Evolutionary conservation across 2,113 vertebrate species (phyloP).

Genomic region (Phyllopteryx taeniolatus): DNA sequence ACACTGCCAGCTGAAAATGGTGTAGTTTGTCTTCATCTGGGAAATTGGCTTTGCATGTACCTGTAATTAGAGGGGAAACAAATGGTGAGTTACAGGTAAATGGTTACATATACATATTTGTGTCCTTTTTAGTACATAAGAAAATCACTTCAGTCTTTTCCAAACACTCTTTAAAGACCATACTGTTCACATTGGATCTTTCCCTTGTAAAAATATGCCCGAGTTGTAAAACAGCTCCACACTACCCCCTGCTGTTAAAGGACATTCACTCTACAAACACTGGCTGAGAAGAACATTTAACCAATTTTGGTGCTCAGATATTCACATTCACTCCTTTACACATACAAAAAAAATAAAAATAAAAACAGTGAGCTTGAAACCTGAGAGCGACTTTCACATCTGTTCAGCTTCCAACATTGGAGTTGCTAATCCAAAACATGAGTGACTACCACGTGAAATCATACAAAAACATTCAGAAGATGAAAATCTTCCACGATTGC

Average conservation of each 20-base stretch:
- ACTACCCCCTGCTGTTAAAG: constrained; percentile 53
- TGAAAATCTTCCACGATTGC: not conserved
- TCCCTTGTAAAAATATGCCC: not conserved
- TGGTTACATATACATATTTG: not conserved
- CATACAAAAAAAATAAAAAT: not conserved
- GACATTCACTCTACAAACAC: constrained; percentile 26
- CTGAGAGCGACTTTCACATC: too few relatives aligned
- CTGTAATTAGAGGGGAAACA: constrained; percentile 54
- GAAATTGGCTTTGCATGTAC: constrained; percentile 93
- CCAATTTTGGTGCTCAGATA: not conserved
- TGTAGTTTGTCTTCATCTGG: constrained; percentile 93
- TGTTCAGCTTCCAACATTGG: not conserved
- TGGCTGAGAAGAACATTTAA: not conserved
- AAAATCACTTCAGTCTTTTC: not conserved
- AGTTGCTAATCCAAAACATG: not conserved
- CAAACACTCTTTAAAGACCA: not conserved
- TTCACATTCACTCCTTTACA: not conserved
- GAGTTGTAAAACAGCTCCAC: constrained; percentile 22
- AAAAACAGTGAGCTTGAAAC: too few relatives aligned
- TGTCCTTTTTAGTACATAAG: not conserved
- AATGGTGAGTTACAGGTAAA: not conserved
- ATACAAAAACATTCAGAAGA: too few relatives aligned
- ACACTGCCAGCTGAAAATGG: constrained; percentile 89
- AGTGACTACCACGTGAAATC: not conserved
- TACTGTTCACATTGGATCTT: not conserved